These are phyloP conservation scores for Meloidogyne chitwoodi DNA, from an alignment of 1,140 invertebrate species.

Conservation along the genomic window DNA sequence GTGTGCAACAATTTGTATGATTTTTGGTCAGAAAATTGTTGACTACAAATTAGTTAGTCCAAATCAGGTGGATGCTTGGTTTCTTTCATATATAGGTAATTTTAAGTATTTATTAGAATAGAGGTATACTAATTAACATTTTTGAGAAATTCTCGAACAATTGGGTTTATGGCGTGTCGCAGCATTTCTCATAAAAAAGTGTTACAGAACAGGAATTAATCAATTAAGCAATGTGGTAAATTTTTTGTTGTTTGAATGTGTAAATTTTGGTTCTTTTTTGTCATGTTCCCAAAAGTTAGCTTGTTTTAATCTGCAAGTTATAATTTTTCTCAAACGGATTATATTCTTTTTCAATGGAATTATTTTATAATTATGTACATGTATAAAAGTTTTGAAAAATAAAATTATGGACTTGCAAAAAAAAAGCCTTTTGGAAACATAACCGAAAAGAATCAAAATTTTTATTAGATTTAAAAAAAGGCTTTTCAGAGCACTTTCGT, in stretches of 20 bases:
- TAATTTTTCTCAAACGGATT: no score
- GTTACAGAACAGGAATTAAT: constrained; percentile 26
- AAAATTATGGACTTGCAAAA: no score
- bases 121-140: not conserved
- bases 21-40: constrained; percentile 32
- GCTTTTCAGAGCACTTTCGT: constrained; percentile 19
- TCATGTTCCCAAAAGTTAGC: no score
- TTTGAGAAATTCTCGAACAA: constrained; percentile 31
- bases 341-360: no score
- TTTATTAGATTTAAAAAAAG: not conserved
- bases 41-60: constrained; percentile 18
- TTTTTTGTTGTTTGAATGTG: no score
- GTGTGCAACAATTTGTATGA: constrained; percentile 35
- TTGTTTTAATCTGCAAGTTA: no score
- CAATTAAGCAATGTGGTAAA: constrained; percentile 35
- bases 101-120: not conserved
- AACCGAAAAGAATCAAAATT: not conserved
- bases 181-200: constrained; percentile 22
- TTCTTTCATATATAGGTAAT: constrained; percentile 27
- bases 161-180: constrained; percentile 24
- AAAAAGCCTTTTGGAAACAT: no score
- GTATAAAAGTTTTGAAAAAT: no score
- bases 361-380: no score
- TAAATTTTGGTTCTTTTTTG: no score
- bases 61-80: constrained; percentile 21